Conservation (phyloP, 2,113 vertebrate species). For the Sclerurus mexicanus region DNA sequence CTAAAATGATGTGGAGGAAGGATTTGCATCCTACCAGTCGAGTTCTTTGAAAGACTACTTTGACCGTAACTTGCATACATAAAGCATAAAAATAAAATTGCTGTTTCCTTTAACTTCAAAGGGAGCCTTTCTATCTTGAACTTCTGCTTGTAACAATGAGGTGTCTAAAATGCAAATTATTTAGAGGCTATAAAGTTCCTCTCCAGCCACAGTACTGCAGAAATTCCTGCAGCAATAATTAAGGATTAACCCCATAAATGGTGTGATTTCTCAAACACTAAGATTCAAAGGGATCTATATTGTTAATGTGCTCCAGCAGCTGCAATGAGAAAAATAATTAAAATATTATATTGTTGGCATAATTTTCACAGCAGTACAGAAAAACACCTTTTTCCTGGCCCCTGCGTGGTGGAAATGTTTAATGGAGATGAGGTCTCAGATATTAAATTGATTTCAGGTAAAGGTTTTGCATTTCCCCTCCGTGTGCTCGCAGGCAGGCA, state of each 20-base stretch:
- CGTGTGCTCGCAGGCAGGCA: fast-evolving
- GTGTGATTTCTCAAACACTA: background rate
- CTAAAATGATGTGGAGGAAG: background rate
- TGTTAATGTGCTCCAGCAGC: background rate
- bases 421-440: background rate
- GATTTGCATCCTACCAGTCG: background rate
- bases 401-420: background rate
- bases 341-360: background rate
- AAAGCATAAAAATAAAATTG: background rate
- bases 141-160: background rate
- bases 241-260: background rate
- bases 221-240: background rate
- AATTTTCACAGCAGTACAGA: background rate
- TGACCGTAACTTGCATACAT: background rate
- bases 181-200: background rate
- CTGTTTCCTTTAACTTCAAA: background rate
- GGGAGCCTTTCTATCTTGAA: background rate
- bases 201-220: background rate
- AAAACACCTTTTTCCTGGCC: background rate
- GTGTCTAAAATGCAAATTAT: background rate
- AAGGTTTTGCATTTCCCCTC: background rate
- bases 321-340: background rate
- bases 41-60: background rate
- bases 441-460: background rate
- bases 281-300: background rate